phyloP scores from a whole-genome alignment of 2,888 invertebrate species.

The Drosophila mercatorum region DNA sequence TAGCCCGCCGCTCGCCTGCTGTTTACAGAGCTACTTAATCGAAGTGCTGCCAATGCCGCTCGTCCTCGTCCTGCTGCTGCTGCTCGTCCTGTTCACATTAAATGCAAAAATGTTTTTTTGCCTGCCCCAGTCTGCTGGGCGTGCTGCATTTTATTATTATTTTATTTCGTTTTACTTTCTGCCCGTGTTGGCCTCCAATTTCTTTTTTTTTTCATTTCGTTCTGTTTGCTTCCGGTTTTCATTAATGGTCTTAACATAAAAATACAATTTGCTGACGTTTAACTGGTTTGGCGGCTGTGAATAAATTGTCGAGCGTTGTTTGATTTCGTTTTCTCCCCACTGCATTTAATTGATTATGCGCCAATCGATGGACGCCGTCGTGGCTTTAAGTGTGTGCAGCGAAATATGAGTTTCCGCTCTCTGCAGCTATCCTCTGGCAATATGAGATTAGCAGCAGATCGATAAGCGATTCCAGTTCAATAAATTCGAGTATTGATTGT shows the following conservation, averaged over 20 bases:
- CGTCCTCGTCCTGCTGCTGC: slow-evolving; percentile 9
- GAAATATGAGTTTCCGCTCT: not conserved
- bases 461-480: not conserved
- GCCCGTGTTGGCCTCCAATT: slow-evolving; percentile 9
- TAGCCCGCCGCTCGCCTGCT: slow-evolving; percentile 45
- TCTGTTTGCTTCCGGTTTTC: slow-evolving; percentile 69
- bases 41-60: slow-evolving; percentile 66
- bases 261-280: slow-evolving; percentile 76
- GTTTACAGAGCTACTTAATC: slow-evolving; percentile 77
- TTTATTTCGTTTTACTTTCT: slow-evolving; percentile 23
- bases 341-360: slow-evolving; percentile 21
- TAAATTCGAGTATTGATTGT: too few species aligned
- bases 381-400: not conserved
- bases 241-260: slow-evolving; percentile 78
- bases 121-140: slow-evolving; percentile 19
- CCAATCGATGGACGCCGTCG: not conserved
- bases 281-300: slow-evolving; percentile 62
- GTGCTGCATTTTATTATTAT: slow-evolving; percentile 18
- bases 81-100: slow-evolving; percentile 36
- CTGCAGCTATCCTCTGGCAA: too few species aligned
- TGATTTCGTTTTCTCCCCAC: slow-evolving; percentile 57
- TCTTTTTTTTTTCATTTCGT: slow-evolving; percentile 10
- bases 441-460: not conserved
- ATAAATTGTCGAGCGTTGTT: slow-evolving; percentile 73
- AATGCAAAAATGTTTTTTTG: slow-evolving; percentile 62